Conservation (phyloP, 2,888 invertebrate species). For the Heliconius cydno region DNA sequence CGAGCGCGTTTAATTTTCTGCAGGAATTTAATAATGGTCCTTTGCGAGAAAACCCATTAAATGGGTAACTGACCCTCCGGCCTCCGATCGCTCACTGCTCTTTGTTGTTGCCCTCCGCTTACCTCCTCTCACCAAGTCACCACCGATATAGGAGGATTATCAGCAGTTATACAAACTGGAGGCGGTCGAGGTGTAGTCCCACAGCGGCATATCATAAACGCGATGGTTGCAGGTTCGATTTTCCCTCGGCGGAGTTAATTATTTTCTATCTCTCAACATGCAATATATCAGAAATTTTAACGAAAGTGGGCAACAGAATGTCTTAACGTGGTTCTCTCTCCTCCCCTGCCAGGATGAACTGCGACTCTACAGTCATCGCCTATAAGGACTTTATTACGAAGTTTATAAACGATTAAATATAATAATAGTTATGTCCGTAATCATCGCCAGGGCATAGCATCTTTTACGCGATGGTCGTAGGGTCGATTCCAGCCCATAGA, state of each 20-base stretch:
- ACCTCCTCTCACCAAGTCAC: not conserved
- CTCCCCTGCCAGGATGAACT: too few species aligned
- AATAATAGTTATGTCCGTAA: too few species aligned
- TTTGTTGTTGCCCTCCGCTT: constrained; percentile 9
- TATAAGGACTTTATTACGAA: too few species aligned
- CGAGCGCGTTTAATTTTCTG: constrained; percentile 42
- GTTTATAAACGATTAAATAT: too few species aligned
- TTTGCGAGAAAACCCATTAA: constrained; percentile 44
- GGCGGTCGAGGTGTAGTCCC: not conserved
- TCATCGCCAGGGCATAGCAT: too few species aligned
- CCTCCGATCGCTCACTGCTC: constrained; percentile 19
- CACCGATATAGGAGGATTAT: not conserved
- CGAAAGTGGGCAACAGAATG: too few species aligned
- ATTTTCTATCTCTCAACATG: not conserved
- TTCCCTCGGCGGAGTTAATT: not conserved
- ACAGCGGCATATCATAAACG: not conserved
- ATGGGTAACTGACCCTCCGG: constrained; percentile 50
- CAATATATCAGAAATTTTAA: too few species aligned
- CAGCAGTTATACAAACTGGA: not conserved
- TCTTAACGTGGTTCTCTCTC: too few species aligned
- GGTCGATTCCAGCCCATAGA: too few species aligned
- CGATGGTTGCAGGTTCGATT: not conserved
- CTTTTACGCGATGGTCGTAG: too few species aligned
- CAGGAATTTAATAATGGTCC: constrained; percentile 49
- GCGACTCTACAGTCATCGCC: too few species aligned